A percentile compares a stretch with the other conserved stretches of the same genome.
These are phyloP conservation scores for Dasysyrphus albostriatus DNA, from an alignment of 2,888 invertebrate genomes.

Conservation along the genomic window DNA sequence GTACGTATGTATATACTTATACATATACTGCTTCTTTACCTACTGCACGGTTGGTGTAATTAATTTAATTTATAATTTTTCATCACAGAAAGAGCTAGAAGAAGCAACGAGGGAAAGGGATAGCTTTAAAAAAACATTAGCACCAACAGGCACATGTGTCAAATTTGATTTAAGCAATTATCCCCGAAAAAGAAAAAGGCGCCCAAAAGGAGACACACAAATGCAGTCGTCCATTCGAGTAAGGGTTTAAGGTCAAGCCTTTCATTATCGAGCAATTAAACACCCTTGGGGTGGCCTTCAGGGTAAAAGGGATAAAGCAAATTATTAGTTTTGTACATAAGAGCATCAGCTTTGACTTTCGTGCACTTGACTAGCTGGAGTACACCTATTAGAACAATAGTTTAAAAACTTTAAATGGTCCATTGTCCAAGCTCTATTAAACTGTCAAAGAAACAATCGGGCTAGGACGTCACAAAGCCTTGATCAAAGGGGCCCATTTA, in stretches of 20 bases:
- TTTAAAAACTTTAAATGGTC: constrained; percentile 24
- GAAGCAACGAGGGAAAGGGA: constrained; percentile 18
- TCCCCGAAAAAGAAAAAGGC: constrained; percentile 54
- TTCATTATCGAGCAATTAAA: constrained; percentile 73
- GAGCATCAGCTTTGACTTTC: neutral
- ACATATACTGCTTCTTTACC: neutral
- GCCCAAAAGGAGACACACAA: constrained; percentile 37
- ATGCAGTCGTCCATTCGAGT: constrained; percentile 28
- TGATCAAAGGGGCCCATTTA: neutral
- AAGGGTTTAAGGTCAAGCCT: constrained; percentile 69
- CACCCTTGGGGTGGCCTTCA: constrained; percentile 16
- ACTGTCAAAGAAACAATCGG: neutral
- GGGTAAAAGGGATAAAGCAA: constrained; percentile 54
- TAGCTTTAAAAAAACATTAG: constrained; percentile 70
- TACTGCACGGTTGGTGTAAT: constrained; percentile 68
- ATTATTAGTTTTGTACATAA: constrained; percentile 67
- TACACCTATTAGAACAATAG: constrained; percentile 21
- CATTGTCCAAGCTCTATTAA: constrained; percentile 5
- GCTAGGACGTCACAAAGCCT: neutral
- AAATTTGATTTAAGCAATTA: constrained; percentile 75
- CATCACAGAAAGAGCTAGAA: constrained; percentile 37
- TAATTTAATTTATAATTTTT: constrained; percentile 75
- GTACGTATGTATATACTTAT: neutral
- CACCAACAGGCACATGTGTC: constrained; percentile 74
- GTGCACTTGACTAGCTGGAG: constrained; percentile 4